Base-by-base conservation (phyloP, 2,113 vertebrate genomes). In the Notechis scutatus region DNA sequence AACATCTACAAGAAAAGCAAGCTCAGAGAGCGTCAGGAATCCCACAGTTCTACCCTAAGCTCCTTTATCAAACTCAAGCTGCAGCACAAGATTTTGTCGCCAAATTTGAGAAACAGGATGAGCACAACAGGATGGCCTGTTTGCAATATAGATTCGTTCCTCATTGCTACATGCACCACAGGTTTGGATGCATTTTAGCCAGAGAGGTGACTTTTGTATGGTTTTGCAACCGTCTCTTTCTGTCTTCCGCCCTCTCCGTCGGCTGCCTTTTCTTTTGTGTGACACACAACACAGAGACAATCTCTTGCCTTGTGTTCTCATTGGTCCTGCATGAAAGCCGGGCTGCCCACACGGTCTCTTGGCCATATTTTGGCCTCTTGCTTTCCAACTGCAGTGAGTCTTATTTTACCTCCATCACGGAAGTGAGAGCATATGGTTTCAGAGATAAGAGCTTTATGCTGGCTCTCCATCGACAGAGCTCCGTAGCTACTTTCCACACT, bases 401-500 rank as follows among this genome's bases (percentile, higher is more conserved):
- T 90, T 93, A 90, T 90, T 93, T 93, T 90, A 85, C 92, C 92
- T 61, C 92, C n/a, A 21, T 39, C 11, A 24, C 86, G 92, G 92
- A 93, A 93, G 56, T 64, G 55, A 20, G 56, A 61, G 26, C 88
- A 90, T 93, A 90, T 93, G 92, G 88, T 56, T 61, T 52, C 69
- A 34, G 42, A 93, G 92, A 93, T 93, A 93, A 93, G 92, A 86
- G 74, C n/a, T 61, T 87, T 61, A 29, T 23, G 81, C 81, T 39
- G 2, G 88, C 74, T 90, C 55, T 59, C 88, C 3, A 45, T 54
- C 47, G 47, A 50, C 8, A 0, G 88, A 87, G 26, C 92, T 42
- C 42, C 14, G 0, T 24, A 23, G 74, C 74, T 47, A 52, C 92
- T 93, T 93, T 93, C 92, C 92, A 93, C 45, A 11, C 6, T 47